Conservation (phyloP, 2,797 vertebrate genomes). For the Myoxocephalus aenaeus region DNA sequence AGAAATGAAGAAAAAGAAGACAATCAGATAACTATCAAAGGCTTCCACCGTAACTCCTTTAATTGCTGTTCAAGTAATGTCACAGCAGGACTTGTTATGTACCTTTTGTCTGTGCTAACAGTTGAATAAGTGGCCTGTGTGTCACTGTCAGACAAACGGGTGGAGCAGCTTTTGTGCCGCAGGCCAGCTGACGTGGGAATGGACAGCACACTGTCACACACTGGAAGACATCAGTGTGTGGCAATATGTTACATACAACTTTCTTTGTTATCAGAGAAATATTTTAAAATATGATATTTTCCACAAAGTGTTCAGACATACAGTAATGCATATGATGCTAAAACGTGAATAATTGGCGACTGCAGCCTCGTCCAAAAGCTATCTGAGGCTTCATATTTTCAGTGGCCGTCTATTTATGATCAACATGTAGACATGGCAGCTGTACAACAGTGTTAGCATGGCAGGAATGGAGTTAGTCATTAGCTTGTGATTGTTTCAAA, state of each 20-base stretch:
- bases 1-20: neutral
- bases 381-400: neutral
- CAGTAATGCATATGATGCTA: neutral
- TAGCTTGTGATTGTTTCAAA: constrained; percentile 52
- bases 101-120: constrained; percentile 26
- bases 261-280: neutral
- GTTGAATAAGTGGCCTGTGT: constrained; percentile 41
- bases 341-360: neutral
- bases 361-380: neutral
- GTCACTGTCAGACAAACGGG: constrained; percentile 54
- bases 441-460: neutral
- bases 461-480: constrained; percentile 27
- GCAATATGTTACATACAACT: neutral
- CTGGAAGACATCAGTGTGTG: too few relatives aligned
- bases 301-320: neutral
- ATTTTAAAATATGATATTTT: neutral
- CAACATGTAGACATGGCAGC: constrained; percentile 6
- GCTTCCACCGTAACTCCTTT: neutral
- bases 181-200: constrained; percentile 29
- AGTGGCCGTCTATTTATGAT: neutral
- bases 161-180: constrained; percentile 50
- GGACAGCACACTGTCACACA: constrained; percentile 8
- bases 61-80: neutral
- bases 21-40: neutral
- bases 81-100: neutral